A percentile compares a stretch with the other conserved stretches of the same genome.
Evolutionary conservation across 1,140 invertebrate species (phyloP).

Genomic region (Drosophila tani): DNA sequence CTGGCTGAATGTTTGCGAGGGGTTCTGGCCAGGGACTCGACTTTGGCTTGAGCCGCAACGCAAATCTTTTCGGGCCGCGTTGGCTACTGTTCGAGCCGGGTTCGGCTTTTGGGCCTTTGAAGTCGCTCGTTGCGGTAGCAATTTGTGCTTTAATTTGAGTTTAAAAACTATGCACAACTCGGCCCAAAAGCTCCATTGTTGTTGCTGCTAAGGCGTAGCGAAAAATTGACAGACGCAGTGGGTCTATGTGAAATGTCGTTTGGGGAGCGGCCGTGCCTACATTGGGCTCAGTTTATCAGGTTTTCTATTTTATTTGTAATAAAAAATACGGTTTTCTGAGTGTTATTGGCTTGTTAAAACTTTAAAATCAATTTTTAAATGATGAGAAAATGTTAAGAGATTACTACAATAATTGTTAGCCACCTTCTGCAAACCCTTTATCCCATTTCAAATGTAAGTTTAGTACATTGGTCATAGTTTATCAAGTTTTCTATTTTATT

Average conservation of each 20-base stretch:
- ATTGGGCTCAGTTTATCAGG: not conserved
- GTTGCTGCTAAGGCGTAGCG: slow-evolving; percentile 39
- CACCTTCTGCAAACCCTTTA: no score
- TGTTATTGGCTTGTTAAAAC: no score
- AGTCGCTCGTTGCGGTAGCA: slow-evolving; percentile 74
- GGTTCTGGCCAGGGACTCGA: slow-evolving; percentile 48
- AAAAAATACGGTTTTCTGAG: not conserved
- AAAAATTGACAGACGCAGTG: slow-evolving; percentile 24
- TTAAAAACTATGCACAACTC: slow-evolving; percentile 78
- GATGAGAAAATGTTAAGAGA: not conserved
- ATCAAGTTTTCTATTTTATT: no score
- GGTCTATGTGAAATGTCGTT: slow-evolving; percentile 25
- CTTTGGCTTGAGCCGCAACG: slow-evolving; percentile 74
- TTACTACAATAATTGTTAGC: no score
- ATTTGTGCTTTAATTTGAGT: slow-evolving; percentile 84
- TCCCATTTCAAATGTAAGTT: no score
- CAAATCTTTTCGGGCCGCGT: slow-evolving; percentile 65
- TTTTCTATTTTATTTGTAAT: not conserved
- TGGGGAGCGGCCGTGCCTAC: slow-evolving; percentile 1
- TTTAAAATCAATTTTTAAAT: not conserved
- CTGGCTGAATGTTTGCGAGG: slow-evolving; percentile 48
- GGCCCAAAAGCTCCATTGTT: slow-evolving; percentile 41
- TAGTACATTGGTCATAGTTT: no score
- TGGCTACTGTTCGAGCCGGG: slow-evolving; percentile 52
- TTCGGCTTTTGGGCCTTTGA: slow-evolving; percentile 68